phyloP scores from a whole-genome alignment of 64 coral and sea anemone species.

The Actinia tenebrosa region DNA sequence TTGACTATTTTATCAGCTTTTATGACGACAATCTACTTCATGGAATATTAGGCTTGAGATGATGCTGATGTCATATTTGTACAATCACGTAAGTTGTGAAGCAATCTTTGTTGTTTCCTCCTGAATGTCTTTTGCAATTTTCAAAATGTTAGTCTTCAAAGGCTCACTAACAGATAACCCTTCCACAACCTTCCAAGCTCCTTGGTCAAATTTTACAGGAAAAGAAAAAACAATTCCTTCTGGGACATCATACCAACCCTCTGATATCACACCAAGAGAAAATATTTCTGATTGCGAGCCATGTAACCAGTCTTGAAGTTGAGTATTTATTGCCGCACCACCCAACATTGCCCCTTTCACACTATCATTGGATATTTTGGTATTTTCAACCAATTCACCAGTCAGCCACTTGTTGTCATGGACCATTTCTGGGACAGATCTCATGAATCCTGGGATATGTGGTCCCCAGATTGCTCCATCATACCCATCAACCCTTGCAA shows the following conservation, averaged over 20 bases:
- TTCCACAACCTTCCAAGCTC: constrained; percentile 84
- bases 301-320: constrained; percentile 65
- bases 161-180: constrained; percentile 54
- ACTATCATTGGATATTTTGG: constrained; percentile 57
- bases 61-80: neutral
- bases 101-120: constrained; percentile 50
- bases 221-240: constrained; percentile 88
- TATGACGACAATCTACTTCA: neutral
- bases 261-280: constrained; percentile 81
- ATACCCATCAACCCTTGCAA: constrained; percentile 81
- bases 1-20: neutral
- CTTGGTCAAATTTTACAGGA: constrained; percentile 81
- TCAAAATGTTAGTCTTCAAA: constrained; percentile 45
- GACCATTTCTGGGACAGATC: constrained; percentile 89
- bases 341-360: constrained; percentile 38
- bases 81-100: neutral
- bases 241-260: constrained; percentile 90
- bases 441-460: constrained; percentile 79
- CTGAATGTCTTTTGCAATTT: constrained; percentile 58
- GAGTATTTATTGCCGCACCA: constrained; percentile 61
- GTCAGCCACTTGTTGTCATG: constrained; percentile 93
- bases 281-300: constrained; percentile 57
- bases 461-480: constrained; percentile 99
- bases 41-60: too few relatives aligned
- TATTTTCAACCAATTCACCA: constrained; percentile 67